phyloP scores from a whole-genome alignment of 2,113 vertebrate genomes.

The Silurus meridionalis region DNA sequence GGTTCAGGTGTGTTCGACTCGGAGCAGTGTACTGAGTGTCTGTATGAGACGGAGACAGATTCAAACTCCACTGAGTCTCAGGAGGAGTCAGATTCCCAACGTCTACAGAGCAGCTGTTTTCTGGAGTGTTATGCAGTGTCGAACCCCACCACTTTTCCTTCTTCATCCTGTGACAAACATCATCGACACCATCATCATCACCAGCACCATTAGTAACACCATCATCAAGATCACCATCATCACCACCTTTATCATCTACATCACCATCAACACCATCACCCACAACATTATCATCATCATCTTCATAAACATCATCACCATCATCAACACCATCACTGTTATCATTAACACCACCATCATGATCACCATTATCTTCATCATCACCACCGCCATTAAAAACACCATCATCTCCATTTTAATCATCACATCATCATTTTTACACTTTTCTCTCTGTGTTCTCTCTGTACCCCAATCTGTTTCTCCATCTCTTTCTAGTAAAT shows the following conservation, averaged over 20 bases:
- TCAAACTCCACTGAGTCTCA: not conserved
- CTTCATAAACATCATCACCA: not conserved
- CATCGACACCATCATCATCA: not conserved
- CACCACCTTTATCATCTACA: not conserved
- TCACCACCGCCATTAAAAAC: not conserved
- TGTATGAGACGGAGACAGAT: not conserved
- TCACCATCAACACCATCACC: not conserved
- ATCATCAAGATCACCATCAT: not conserved
- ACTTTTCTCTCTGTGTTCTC: too few species aligned
- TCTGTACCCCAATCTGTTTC: not conserved
- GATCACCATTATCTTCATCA: not conserved
- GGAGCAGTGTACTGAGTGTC: not conserved
- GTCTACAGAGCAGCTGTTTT: not conserved
- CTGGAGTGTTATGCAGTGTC: not conserved
- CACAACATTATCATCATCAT: not conserved
- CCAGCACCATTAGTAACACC: not conserved
- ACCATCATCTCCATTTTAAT: too few species aligned
- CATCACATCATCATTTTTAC: too few species aligned
- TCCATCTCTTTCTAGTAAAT: not conserved
- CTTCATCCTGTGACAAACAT: slow-evolving; percentile 45
- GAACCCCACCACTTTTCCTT: slow-evolving; percentile 44
- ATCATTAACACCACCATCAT: too few species aligned
- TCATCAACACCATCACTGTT: too few species aligned
- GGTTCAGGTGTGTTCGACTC: slow-evolving; percentile 11
- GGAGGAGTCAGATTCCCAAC: not conserved